Percentiles rank a stretch among this genome's conserved stretches.
phyloP scores from a whole-genome alignment of 2,797 vertebrate species.

The Morelia viridis region DNA sequence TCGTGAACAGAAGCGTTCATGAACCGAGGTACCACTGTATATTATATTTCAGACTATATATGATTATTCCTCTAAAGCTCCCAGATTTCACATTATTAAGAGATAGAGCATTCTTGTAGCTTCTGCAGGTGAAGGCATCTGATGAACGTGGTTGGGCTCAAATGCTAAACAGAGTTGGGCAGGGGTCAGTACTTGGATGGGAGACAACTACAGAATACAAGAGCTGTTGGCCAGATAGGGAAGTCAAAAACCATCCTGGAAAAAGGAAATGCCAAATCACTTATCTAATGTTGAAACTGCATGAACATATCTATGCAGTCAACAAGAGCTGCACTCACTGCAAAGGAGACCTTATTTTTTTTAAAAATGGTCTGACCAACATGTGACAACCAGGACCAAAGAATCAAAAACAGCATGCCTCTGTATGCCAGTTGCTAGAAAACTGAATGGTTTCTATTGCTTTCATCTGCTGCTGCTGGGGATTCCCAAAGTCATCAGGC shows the following conservation, averaged over 20 bases:
- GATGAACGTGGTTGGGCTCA: neutral
- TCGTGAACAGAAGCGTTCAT: no score
- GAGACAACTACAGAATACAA: neutral
- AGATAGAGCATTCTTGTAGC: neutral
- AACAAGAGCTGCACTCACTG: neutral
- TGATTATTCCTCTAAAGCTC: neutral
- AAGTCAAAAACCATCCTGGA: neutral
- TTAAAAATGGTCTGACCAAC: neutral
- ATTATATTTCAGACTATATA: neutral
- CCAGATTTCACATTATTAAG: neutral
- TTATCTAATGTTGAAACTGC: neutral
- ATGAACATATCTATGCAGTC: neutral
- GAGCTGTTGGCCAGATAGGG: neutral
- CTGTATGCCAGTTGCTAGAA: neutral
- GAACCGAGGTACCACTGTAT: no score
- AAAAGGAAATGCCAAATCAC: neutral
- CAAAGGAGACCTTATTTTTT: neutral
- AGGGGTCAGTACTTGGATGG: neutral
- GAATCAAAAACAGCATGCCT: neutral
- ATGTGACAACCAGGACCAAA: neutral
- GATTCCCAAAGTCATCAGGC: neutral
- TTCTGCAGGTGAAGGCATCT: neutral
- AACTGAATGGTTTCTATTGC: neutral
- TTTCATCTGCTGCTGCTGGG: neutral
- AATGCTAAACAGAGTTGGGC: neutral